These are phyloP conservation scores for Phoenoteleia sp. DNA, from an alignment of 2,888 invertebrate species.

Conservation along the genomic window DNA sequence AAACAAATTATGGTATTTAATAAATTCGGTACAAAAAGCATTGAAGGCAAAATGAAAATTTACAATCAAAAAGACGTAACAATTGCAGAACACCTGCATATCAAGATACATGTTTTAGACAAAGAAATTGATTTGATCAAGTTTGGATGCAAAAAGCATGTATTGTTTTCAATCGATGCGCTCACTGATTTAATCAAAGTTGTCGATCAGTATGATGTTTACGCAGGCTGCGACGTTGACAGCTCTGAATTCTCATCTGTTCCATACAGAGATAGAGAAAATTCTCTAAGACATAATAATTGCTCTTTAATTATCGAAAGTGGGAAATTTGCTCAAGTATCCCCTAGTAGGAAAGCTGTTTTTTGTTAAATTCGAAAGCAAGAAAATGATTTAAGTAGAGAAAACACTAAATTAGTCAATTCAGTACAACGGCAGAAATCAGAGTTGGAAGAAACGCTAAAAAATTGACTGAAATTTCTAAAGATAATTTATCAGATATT, in stretches of 20 bases:
- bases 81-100: neutral
- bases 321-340: neutral
- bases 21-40: neutral
- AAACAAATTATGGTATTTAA: neutral
- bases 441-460: neutral
- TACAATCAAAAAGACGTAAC: neutral
- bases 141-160: neutral
- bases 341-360: neutral
- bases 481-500: neutral
- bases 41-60: neutral
- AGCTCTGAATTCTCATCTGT: neutral
- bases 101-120: neutral
- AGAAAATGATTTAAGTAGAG: neutral
- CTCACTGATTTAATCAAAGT: neutral
- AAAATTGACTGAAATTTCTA: conserved; percentile 1
- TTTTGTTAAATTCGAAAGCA: neutral
- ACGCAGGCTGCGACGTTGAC: conserved; percentile 4
- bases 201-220: neutral
- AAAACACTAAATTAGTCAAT: neutral
- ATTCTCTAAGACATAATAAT: neutral
- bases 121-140: neutral
- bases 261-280: neutral
- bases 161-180: neutral
- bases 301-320: neutral
- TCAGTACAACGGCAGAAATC: neutral